These are phyloP conservation scores for Loripinus fragilis DNA, from an alignment of 2,888 invertebrate genomes.

Conservation along the genomic window DNA sequence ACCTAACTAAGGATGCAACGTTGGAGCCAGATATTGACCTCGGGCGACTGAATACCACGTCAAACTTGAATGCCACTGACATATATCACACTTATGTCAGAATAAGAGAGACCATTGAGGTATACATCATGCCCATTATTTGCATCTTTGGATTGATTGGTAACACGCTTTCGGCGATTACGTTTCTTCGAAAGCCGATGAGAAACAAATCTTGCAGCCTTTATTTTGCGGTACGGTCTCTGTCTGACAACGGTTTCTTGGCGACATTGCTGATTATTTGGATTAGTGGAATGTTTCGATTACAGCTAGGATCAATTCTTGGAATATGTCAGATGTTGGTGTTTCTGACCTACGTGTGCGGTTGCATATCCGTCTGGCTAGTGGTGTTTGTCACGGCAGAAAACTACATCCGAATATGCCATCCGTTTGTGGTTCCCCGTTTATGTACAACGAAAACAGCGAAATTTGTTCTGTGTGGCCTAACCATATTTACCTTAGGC, in stretches of 20 bases:
- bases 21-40: too few relatives aligned
- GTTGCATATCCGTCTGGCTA: slow-evolving; percentile 91
- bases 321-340: slow-evolving; percentile 90
- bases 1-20: too few relatives aligned
- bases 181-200: slow-evolving; percentile 90
- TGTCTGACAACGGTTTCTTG: slow-evolving; percentile 92
- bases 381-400: slow-evolving; percentile 94
- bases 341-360: slow-evolving; percentile 86
- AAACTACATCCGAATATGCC: slow-evolving; percentile 91
- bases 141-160: slow-evolving; percentile 89
- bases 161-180: slow-evolving; percentile 89
- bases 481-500: slow-evolving; percentile 54
- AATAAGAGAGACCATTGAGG: slow-evolving; percentile 25
- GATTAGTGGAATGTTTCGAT: slow-evolving; percentile 74
- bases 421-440: slow-evolving; percentile 86
- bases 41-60: background rate
- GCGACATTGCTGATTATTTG: slow-evolving; percentile 86
- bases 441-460: slow-evolving; percentile 69
- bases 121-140: slow-evolving; percentile 86
- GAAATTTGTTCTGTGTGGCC: slow-evolving; percentile 47
- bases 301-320: slow-evolving; percentile 71
- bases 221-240: slow-evolving; percentile 90
- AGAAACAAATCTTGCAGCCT: slow-evolving; percentile 90
- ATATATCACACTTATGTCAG: background rate
- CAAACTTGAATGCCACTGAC: background rate